Evolutionary conservation across 2,113 vertebrate genomes (phyloP).

Genomic region (Podarcis muralis): DNA sequence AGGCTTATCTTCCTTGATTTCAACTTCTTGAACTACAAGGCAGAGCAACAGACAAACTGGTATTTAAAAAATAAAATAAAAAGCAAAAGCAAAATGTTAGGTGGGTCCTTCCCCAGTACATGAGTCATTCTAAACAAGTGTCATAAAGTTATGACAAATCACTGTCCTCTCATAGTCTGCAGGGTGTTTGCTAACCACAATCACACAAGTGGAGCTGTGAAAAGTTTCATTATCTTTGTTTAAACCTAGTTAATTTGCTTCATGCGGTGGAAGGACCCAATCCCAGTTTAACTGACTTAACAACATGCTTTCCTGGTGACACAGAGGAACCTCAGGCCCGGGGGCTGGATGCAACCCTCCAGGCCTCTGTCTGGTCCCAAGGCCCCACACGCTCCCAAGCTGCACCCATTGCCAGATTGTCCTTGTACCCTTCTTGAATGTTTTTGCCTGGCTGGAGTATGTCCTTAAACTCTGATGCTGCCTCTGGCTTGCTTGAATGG

Average conservation of each 20-base stretch:
- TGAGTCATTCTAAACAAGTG: background rate
- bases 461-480: too few species aligned
- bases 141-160: conserved; percentile 2
- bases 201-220: conserved; percentile 2
- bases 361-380: too few species aligned
- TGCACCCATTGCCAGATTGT: too few species aligned
- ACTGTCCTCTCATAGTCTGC: background rate
- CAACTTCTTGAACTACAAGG: background rate
- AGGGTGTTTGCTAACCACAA: background rate
- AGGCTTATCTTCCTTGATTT: background rate
- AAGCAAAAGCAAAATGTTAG: background rate
- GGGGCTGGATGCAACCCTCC: too few species aligned
- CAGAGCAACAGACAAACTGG: background rate
- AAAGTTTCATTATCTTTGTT: background rate
- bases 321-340: background rate
- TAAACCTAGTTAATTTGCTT: background rate
- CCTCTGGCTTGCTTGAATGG: too few species aligned
- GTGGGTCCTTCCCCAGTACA: background rate
- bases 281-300: background rate
- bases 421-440: too few species aligned
- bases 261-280: background rate
- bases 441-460: too few species aligned
- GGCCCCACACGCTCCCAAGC: too few species aligned
- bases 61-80: too few species aligned
- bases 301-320: background rate